A percentile compares a stretch with the other conserved stretches of the same genome.
Conservation (phyloP, 2,888 invertebrate species). For the Panorpa germanica region DNA sequence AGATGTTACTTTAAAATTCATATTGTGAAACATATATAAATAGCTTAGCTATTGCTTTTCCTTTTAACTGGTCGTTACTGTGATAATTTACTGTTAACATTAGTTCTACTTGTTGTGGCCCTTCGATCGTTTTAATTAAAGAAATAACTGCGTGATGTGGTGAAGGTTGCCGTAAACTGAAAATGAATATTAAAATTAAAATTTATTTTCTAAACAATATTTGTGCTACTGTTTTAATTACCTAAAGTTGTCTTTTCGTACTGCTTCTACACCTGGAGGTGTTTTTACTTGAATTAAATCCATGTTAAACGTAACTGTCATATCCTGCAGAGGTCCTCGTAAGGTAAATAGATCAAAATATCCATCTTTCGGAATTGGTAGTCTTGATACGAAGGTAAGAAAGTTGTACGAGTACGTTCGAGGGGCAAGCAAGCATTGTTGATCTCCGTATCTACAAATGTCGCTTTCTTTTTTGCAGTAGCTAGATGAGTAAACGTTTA, state of each 20-base stretch:
- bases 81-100: conserved; percentile 74
- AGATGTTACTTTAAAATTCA: conserved; percentile 41
- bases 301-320: conserved; percentile 58
- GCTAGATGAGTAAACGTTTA: conserved; percentile 28
- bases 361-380: conserved; percentile 40
- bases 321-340: conserved; percentile 55
- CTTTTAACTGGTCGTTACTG: conserved; percentile 49
- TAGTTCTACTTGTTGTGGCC: conserved; percentile 82
- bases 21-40: conserved; percentile 73
- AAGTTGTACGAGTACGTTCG: conserved; percentile 84
- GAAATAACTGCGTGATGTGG: conserved; percentile 18
- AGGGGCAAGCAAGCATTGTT: conserved; percentile 58
- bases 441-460: conserved; percentile 52
- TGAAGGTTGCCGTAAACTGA: conserved; percentile 9
- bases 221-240: conserved; percentile 18
- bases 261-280: conserved; percentile 35
- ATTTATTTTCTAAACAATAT: neutral
- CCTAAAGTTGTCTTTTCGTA: conserved; percentile 37
- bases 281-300: conserved; percentile 44
- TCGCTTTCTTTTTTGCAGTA: conserved; percentile 58
- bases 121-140: conserved; percentile 51
- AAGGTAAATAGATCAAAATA: conserved; percentile 73
- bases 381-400: conserved; percentile 75
- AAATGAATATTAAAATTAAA: neutral
- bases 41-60: conserved; percentile 69